Base-by-base conservation (phyloP, 2,888 invertebrate genomes). In the Agrochola litura region DNA sequence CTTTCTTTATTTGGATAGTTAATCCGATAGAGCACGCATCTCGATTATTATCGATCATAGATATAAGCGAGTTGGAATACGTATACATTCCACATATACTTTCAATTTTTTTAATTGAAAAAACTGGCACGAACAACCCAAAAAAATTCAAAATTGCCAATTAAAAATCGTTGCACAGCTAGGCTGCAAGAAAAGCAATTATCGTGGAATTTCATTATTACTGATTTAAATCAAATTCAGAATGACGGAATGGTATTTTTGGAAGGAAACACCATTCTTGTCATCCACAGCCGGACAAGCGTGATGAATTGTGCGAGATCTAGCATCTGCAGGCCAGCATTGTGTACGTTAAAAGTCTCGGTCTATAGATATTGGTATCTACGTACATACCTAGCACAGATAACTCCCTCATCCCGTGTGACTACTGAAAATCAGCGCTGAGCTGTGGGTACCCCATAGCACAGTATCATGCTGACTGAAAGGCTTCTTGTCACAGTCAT, bases 221-320 rank as follows among this genome's bases (percentile, higher is more conserved):
- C 14, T 1, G 14, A 64, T 73, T 69, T 79, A 65, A 30, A 74
- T 76, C 60, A 67, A 79, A 83, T 76, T 22, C 67, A 60, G 64
- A 67, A 30, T 54, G 64, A 74, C 56, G 19, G 60, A 65, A 22
- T 14, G 22, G n/a, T n/a, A n/a, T n/a, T n/a, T n/a, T n/a, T n/a
- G n/a, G n/a, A n/a, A n/a, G n/a, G n/a, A n/a, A n/a, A n/a, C n/a
- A n/a, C n/a, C n/a, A n/a, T 70, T 43, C 65, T 52, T 70, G 81
- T 86, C 69, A 76, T 68, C 56, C 5, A 12, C 83, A 76, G 69
- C 68, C 37, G 25, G 54, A 77, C 12, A 10, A 60, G 37, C 54
- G 37, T 74, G 66, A 85, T 76, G 67, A 73, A 75, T 83, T 73
- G 66, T 77, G 54, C 22, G n/a, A 25, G 22, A 61, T 14, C 37